These are phyloP conservation scores for Nestor notabilis DNA, from an alignment of 2,113 vertebrate species.

Conservation along the genomic window DNA sequence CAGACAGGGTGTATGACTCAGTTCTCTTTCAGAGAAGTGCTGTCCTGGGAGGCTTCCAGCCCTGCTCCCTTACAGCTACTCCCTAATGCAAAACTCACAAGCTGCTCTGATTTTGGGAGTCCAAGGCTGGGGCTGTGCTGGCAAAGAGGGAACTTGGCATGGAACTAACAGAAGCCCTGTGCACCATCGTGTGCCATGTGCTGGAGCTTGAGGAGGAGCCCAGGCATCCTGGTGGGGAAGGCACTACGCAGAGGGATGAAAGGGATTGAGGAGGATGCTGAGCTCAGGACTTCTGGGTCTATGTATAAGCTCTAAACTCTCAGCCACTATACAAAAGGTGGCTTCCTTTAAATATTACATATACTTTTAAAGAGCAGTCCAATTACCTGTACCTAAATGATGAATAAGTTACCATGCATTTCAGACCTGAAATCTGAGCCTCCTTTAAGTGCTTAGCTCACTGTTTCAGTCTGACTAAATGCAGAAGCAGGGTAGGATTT, in stretches of 20 bases:
- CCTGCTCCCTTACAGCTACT: not conserved
- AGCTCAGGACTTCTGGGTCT: not conserved
- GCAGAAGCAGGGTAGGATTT: not conserved
- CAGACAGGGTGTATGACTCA: not conserved
- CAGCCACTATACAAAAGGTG: not conserved
- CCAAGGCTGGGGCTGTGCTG: not conserved
- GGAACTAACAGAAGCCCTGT: fast-evolving
- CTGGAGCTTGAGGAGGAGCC: not conserved
- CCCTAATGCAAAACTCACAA: not conserved
- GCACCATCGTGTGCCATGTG: fast-evolving
- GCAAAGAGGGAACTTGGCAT: not conserved
- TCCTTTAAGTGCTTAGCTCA: not conserved
- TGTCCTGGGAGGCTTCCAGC: not conserved
- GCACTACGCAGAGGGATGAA: not conserved
- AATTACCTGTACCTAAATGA: not conserved
- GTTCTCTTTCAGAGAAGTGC: not conserved
- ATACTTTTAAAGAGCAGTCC: not conserved
- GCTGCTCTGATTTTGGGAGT: not conserved
- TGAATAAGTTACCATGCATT: not conserved
- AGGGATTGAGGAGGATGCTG: not conserved
- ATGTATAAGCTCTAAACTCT: not conserved
- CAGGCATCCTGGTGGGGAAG: fast-evolving
- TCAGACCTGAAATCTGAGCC: not conserved
- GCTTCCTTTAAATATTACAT: not conserved
- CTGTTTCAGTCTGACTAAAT: not conserved